Percentiles rank a stretch among this genome's conserved stretches.
phyloP scores from a whole-genome alignment of 2,113 vertebrate genomes.

The Chaetorhynchus papuensis region DNA sequence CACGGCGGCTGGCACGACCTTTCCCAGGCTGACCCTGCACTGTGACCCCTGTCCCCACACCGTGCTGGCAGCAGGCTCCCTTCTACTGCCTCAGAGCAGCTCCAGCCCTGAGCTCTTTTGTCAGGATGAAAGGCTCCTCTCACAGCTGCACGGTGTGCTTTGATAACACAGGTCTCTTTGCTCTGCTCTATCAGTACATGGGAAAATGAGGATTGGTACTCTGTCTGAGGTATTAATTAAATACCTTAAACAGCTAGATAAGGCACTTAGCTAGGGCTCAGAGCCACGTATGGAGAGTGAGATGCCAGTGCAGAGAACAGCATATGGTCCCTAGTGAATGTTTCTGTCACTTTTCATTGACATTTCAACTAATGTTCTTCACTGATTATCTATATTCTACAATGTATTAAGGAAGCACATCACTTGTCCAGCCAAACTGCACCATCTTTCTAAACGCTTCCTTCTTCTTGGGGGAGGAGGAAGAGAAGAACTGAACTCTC shows the following conservation, averaged over 20 bases:
- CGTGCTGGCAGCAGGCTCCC: background rate
- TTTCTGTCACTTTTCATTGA: background rate
- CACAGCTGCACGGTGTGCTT: background rate
- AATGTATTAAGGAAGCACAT: background rate
- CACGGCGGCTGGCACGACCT: rapidly evolving
- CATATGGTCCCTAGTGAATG: background rate
- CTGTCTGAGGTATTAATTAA: slow-evolving; percentile 3
- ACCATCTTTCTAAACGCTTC: background rate
- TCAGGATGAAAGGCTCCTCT: background rate
- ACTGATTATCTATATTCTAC: background rate
- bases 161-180: background rate
- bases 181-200: background rate
- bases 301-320: background rate
- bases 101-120: background rate
- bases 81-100: background rate
- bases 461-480: background rate
- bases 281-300: background rate
- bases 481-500: background rate
- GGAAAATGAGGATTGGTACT: background rate
- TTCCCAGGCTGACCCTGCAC: background rate
- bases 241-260: slow-evolving; percentile 14
- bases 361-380: background rate
- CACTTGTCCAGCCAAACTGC: background rate
- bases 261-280: background rate
- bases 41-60: background rate